A percentile compares a stretch with the other conserved stretches of the same genome.
These are phyloP conservation scores for Pteronotus mesoamericanus DNA, from an alignment of 2,797 vertebrate genomes.

Conservation along the genomic window DNA sequence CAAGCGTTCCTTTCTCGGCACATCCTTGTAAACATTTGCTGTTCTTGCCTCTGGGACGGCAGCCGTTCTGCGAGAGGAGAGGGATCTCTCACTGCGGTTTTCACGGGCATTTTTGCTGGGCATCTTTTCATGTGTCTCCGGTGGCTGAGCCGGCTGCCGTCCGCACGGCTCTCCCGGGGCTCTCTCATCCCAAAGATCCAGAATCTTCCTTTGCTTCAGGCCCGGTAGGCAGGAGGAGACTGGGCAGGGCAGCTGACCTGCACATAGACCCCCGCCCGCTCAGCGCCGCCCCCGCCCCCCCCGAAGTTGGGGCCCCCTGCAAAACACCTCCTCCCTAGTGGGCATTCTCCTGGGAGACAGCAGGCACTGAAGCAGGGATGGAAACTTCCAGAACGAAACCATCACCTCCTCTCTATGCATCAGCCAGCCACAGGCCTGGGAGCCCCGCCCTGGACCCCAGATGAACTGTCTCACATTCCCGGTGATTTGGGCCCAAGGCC, in stretches of 20 bases:
- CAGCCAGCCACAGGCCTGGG: neutral
- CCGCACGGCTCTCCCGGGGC: neutral
- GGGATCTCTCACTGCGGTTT: neutral
- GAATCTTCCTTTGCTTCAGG: neutral
- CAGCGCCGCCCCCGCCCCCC: too few species aligned
- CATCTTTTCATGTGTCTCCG: too few species aligned
- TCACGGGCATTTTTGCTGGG: neutral
- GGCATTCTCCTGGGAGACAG: neutral
- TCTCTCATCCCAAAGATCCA: neutral
- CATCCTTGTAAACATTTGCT: too few species aligned
- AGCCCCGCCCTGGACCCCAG: rapidly evolving
- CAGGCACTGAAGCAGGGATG: neutral
- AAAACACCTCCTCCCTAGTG: neutral
- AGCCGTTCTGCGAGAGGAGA: rapidly evolving
- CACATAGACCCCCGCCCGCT: rapidly evolving
- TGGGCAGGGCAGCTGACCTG: too few species aligned
- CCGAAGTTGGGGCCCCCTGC: rapidly evolving
- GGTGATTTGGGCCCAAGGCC: neutral
- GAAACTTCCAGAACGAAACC: neutral
- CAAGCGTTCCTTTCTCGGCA: too few species aligned
- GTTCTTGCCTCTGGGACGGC: neutral
- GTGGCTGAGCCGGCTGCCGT: neutral
- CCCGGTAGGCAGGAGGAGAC: too few species aligned
- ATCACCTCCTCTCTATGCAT: neutral
- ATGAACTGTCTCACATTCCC: rapidly evolving